Evolutionary conservation across 2,888 invertebrate species (phyloP), one percentile per base, ranked within the genome.

Genomic region (Liposcelis brunnea): DNA sequence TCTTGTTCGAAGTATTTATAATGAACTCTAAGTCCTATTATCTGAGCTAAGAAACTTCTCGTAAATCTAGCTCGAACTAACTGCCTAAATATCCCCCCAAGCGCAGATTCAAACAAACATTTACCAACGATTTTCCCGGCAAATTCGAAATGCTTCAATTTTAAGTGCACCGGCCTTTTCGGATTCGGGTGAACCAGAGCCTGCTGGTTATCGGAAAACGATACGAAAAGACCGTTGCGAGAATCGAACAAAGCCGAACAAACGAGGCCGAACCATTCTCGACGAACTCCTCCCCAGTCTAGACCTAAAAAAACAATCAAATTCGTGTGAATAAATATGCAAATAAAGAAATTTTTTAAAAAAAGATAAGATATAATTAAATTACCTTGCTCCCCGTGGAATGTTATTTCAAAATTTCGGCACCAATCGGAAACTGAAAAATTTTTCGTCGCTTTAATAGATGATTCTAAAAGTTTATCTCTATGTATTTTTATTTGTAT

Each of bases 1-100:
- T 94, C 93, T 64, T 90, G 89, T 60, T 93, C 91, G 64, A 93
- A 93, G 63, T 93, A 87, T 83, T 87, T 60, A 59, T 89, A 91
- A 61, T 90, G 87, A 49, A 93, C 90, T 49, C 91, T 65, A 31
- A 93, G 74, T 14, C 93, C 94, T 57, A 93, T 93, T 51, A 94
- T 75, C 69, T 91, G 91, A 49, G 93, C 93, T 49, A 93, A 72
- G 68, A 94, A 94, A 34, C 90, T 89, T 47, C 93, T 70, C 34
- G 90, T 83, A 60, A 93, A 89, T 45, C 89, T 68, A 1, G 91
- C 93, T 43, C 90, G 77, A 50, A 94, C 90, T 49, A 90, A 68
- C 63, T 91, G 91, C 43, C 57, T 71, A 66, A 89, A 89, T 11
- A 80, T 75, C 47, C 87, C 85, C 31, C 93, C 91, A 44, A 91